Conservation (phyloP, 2,113 vertebrate genomes). For the Prochilodus magdalenae region DNA sequence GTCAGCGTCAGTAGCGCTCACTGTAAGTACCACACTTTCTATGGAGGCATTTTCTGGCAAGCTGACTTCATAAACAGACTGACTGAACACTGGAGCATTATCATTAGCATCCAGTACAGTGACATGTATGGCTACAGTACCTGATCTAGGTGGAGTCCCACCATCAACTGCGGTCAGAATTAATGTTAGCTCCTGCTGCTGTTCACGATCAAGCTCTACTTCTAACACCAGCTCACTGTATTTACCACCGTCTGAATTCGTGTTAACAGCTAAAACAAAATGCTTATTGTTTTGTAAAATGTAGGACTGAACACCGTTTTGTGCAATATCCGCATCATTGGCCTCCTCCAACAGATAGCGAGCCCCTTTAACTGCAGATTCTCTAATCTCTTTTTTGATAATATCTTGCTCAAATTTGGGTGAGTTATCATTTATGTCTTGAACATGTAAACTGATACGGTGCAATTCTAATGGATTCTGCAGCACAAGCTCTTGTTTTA, state of each 20-base stretch:
- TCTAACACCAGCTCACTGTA: slow-evolving; percentile 80
- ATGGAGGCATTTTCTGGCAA: slow-evolving; percentile 68
- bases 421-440: slow-evolving; percentile 76
- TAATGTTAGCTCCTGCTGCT: slow-evolving; percentile 57
- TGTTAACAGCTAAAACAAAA: slow-evolving; percentile 70
- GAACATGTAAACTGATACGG: slow-evolving; percentile 68
- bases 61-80: slow-evolving; percentile 70
- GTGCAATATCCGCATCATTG: slow-evolving; percentile 77
- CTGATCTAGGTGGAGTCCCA: slow-evolving; percentile 78
- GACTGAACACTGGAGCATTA: slow-evolving; percentile 81
- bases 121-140: slow-evolving; percentile 70
- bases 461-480: slow-evolving; percentile 16
- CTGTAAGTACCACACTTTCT: slow-evolving; percentile 60
- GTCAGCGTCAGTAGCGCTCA: slow-evolving; percentile 39
- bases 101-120: slow-evolving; percentile 87
- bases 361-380: slow-evolving; percentile 72
- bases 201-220: slow-evolving; percentile 70
- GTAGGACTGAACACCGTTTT: slow-evolving; percentile 77
- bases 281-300: slow-evolving; percentile 65
- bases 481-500: not conserved
- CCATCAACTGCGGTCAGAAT: slow-evolving; percentile 67
- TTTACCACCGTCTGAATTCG: slow-evolving; percentile 47
- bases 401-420: slow-evolving; percentile 61
- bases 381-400: slow-evolving; percentile 76
- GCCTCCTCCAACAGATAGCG: slow-evolving; percentile 42